Base-by-base conservation (phyloP, 1,140 invertebrate genomes). In the Drosophila lini region DNA sequence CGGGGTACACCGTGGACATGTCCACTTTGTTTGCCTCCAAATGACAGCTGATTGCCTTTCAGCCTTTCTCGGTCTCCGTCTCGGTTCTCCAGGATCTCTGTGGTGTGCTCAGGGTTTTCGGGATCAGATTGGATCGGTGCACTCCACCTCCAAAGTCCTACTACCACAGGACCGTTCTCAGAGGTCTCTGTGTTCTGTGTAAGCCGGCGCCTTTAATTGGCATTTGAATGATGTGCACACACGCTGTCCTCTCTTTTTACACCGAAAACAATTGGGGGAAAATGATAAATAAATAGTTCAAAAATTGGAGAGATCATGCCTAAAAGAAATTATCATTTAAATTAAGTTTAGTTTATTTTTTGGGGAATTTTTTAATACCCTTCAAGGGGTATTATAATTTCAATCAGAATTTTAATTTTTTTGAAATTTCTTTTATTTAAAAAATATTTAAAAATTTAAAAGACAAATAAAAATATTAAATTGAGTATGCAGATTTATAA, bases 171-270 rank as follows among this genome's bases (percentile, higher is more conserved):
- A 28, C 42, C 45, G 63, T 83, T 86, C 82, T 86, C 83, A 88
- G 84, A 88, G 84, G 77, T 31, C 47, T 50, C 47, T 50, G 47
- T 48, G 47, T 81, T 88, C 63, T 84, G 84, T 80, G 74, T 84
- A 88, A 68, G 84, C 80, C 84, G 84, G 84, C 84, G 80, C 84
- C 84, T 89, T 89, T 89, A 89, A 89, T 89, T 89, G 84, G 84
- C 84, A 89, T 89, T 89, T 89, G 84, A 89, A 89, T 89, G 84
- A 89, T 89, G 84, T 84, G 84, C 80, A 89, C 83, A 86, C 83
- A 86, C 80, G 65, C 67, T 57, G 50, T 38, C 41, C 31, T n/a
- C 74, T 59, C 74, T n/a, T n/a, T 2, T 0, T 5, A 15, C 62
- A 69, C 47, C 44, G 22, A 0, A 13, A 44, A 15, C 1, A 65